These are phyloP conservation scores for Rhynchomys soricoides DNA, from an alignment of 2,113 vertebrate species.

Conservation along the genomic window DNA sequence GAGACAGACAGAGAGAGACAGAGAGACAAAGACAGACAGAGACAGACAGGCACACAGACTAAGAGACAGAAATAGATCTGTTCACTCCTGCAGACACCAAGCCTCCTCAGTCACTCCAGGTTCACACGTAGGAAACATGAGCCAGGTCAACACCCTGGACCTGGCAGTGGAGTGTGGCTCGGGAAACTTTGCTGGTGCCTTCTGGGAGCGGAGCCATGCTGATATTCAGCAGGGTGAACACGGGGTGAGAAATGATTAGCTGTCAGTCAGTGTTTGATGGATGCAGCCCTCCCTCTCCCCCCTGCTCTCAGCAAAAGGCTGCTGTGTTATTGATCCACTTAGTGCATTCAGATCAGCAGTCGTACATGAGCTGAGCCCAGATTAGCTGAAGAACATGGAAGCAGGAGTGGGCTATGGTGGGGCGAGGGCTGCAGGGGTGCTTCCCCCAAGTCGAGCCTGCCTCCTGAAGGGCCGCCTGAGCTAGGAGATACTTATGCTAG, in stretches of 20 bases:
- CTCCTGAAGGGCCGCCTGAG: neutral
- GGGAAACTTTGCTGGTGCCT: neutral
- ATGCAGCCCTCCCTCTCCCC: constrained; percentile 46
- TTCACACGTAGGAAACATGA: rapidly evolving
- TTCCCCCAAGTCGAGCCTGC: rapidly evolving
- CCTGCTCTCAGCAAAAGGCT: constrained; percentile 58
- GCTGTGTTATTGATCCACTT: constrained; percentile 73
- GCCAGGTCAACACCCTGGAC: neutral
- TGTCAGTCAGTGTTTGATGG: constrained; percentile 74
- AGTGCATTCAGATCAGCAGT: constrained; percentile 72
- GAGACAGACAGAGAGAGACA: neutral
- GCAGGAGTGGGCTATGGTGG: rapidly evolving
- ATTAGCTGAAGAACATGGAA: neutral
- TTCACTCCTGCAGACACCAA: neutral
- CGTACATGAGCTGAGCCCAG: rapidly evolving
- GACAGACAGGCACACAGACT: neutral
- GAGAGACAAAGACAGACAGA: neutral
- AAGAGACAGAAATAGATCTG: neutral
- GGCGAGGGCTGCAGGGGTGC: rapidly evolving
- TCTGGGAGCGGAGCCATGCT: neutral
- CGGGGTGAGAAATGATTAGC: constrained; percentile 75
- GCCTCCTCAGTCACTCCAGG: rapidly evolving
- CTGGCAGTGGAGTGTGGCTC: neutral
- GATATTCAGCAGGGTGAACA: constrained; percentile 54
- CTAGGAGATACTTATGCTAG: neutral